Base-by-base conservation (phyloP, 2,888 invertebrate genomes). In the Drosophila imparisetae region DNA sequence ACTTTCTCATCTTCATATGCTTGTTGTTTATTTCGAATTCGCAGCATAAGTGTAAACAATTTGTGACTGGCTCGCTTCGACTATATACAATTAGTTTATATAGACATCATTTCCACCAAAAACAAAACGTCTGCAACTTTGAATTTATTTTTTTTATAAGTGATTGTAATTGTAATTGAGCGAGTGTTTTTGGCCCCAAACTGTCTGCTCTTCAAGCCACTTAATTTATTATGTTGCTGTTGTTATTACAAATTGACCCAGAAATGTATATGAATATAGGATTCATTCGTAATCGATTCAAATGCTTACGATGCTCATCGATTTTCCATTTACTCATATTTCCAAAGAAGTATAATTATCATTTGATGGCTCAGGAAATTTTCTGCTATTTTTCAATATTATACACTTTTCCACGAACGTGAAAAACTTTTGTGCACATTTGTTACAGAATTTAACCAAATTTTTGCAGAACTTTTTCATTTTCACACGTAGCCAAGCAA, bases 11-110 rank as follows among this genome's bases (percentile, higher is more conserved):
- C 4, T 54, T 45, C 24, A 4, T 32, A 18, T 29, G 34, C 21
- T 42, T 34, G 8, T 66, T 77, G 78, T 77, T 78, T 74, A 74
- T 66, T 64, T 67, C 52, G 55, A 73, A 74, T 66, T 55, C 63
- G 57, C 62, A 45, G 66, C 70, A 78, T 61, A 57, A 57, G 57
- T 34, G 66, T 78, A 75, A 77, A 78, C 78, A 77, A 77, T 66
- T 58, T 58, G 50, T 55, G 64, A n/a, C 59, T 45, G 57, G 13
- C 52, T 57, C 21, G 34, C 40, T 32, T 59, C 54, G 8, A 53
- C 15, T 62, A 29, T 40, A 59, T 40, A 57, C 72, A 78, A 66
- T 66, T 74, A 63, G 57, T 66, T 74, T 66, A 77, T 69, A 72
- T 54, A 21, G 53, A 58, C 67, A 61, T 64, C 48, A 54, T 24